phyloP scores from a whole-genome alignment of 1,140 invertebrate genomes.

The Anoplophora glabripennis region DNA sequence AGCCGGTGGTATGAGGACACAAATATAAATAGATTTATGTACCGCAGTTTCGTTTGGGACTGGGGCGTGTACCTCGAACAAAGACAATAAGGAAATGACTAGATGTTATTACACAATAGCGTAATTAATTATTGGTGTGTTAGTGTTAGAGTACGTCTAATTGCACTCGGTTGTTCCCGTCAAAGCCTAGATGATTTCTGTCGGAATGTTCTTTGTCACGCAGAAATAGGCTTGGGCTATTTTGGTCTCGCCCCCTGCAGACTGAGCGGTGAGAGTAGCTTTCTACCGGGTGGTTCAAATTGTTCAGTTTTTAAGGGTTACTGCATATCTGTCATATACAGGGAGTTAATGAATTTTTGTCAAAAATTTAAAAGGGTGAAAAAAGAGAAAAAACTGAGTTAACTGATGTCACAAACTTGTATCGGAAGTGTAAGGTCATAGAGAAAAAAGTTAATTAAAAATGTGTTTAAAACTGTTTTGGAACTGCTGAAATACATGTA shows the following conservation, averaged over 20 bases:
- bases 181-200: neutral
- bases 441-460: too few relatives aligned
- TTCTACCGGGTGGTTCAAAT: too few relatives aligned
- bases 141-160: neutral
- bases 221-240: neutral
- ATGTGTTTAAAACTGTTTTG: too few relatives aligned
- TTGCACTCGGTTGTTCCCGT: neutral
- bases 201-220: neutral
- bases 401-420: too few relatives aligned
- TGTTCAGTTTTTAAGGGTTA: too few relatives aligned
- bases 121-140: neutral
- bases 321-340: too few relatives aligned
- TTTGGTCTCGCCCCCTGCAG: neutral
- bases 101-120: neutral
- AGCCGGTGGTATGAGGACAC: slow-evolving; percentile 50
- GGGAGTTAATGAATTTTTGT: too few relatives aligned
- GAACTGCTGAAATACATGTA: too few relatives aligned
- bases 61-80: neutral
- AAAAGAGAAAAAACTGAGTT: too few relatives aligned
- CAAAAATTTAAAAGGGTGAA: too few relatives aligned
- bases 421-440: too few relatives aligned
- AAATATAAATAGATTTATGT: neutral
- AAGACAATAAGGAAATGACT: neutral
- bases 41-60: neutral
- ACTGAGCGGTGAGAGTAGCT: too few relatives aligned